A percentile compares a stretch with the other conserved stretches of the same genome.
Conservation (phyloP, 1,140 invertebrate species). For the Euura saliciscinereae region DNA sequence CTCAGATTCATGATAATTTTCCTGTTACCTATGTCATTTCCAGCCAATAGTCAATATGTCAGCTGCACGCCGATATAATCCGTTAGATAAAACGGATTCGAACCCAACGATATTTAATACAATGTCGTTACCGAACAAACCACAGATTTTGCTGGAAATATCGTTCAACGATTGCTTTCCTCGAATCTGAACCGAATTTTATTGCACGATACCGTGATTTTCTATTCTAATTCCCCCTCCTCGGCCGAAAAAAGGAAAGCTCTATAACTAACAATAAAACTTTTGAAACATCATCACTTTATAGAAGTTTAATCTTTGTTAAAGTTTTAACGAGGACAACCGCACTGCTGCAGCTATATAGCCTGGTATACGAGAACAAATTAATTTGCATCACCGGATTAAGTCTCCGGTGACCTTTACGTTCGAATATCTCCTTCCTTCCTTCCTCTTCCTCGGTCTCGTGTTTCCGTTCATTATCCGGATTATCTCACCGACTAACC, state of each 20-base stretch:
- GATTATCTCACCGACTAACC: neutral
- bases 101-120: too few species aligned
- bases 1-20: too few species aligned
- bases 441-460: neutral
- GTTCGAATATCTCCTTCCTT: neutral
- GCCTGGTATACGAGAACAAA: neutral
- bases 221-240: too few species aligned
- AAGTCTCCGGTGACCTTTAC: neutral
- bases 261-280: neutral
- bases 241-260: too few species aligned
- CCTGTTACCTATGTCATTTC: neutral
- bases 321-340: slow-evolving; percentile 7
- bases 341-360: neutral
- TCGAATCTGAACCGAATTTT: too few species aligned
- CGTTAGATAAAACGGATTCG: too few species aligned
- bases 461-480: neutral
- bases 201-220: too few species aligned
- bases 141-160: too few species aligned
- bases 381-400: neutral
- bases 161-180: too few species aligned
- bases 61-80: neutral
- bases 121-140: too few species aligned
- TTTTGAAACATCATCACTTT: neutral
- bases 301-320: slow-evolving; percentile 1
- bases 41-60: neutral